A percentile compares a stretch with the other conserved stretches of the same genome.
Conservation (phyloP, 1,140 invertebrate genomes). For the Pseudomyrmex flavicornis region DNA sequence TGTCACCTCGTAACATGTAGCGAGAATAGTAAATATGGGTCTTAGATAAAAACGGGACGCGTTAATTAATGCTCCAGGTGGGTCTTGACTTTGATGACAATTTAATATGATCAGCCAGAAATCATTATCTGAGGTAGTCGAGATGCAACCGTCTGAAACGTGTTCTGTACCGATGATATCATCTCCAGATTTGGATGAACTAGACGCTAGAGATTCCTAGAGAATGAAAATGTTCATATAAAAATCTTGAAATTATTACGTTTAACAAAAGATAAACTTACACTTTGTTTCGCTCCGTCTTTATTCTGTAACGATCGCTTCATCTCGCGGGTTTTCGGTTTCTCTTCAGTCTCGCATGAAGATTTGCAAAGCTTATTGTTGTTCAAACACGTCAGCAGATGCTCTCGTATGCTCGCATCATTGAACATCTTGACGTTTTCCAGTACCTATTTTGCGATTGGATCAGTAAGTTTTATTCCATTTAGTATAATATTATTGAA, state of each 20-base stretch:
- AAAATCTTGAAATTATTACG: background rate
- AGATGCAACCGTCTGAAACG: slow-evolving; percentile 1
- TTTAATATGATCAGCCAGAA: slow-evolving; percentile 87
- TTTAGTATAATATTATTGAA: background rate
- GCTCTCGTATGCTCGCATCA: slow-evolving; percentile 76
- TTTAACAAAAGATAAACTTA: slow-evolving; percentile 31
- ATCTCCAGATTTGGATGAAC: slow-evolving; percentile 19
- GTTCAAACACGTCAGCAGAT: slow-evolving; percentile 76
- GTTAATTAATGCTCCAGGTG: slow-evolving; percentile 87
- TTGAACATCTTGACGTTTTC: slow-evolving; percentile 74
- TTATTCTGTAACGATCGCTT: slow-evolving; percentile 63
- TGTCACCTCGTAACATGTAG: slow-evolving; percentile 88
- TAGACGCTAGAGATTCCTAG: slow-evolving; percentile 62
- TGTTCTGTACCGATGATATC: slow-evolving; percentile 35
- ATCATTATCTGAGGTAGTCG: slow-evolving; percentile 79
- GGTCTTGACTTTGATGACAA: slow-evolving; percentile 89
- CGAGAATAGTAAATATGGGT: slow-evolving; percentile 87
- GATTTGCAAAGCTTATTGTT: slow-evolving; percentile 64
- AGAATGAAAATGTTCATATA: slow-evolving; percentile 19
- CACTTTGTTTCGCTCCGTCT: slow-evolving; percentile 63
- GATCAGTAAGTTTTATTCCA: background rate
- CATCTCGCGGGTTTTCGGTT: slow-evolving; percentile 58
- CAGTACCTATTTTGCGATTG: slow-evolving; percentile 64
- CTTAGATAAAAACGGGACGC: slow-evolving; percentile 86
- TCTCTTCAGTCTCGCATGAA: slow-evolving; percentile 52